Percentiles rank a stretch among this genome's conserved stretches.
Conservation (phyloP, 2,888 invertebrate genomes). For the Pachydiplax longipennis region DNA sequence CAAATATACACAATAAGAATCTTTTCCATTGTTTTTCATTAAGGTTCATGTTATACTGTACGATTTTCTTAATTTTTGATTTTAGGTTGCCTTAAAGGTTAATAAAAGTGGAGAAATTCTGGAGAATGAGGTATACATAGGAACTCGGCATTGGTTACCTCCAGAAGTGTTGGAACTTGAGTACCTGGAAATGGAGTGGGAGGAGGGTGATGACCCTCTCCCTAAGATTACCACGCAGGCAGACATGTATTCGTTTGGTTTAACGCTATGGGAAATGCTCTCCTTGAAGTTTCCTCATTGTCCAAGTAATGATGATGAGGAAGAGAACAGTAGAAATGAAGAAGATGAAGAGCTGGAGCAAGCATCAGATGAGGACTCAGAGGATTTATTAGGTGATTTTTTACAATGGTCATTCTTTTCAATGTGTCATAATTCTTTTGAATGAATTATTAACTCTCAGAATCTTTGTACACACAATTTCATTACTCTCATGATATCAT, state of each 20-base stretch:
- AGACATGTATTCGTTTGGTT: slow-evolving; percentile 82
- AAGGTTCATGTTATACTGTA: no score
- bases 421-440: background rate
- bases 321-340: slow-evolving; percentile 49
- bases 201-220: slow-evolving; percentile 7
- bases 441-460: no score
- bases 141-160: slow-evolving; percentile 80
- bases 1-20: no score
- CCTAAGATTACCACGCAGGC: slow-evolving; percentile 71
- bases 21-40: no score
- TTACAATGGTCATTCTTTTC: background rate
- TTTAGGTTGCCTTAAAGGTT: background rate
- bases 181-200: background rate
- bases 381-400: slow-evolving; percentile 54
- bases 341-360: slow-evolving; percentile 48
- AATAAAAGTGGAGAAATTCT: slow-evolving; percentile 25
- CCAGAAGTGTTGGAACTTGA: slow-evolving; percentile 73
- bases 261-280: slow-evolving; percentile 84
- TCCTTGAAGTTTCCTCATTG: slow-evolving; percentile 74
- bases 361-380: background rate
- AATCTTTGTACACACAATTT: background rate
- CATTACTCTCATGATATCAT: background rate
- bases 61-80: background rate
- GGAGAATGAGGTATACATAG: slow-evolving; percentile 67
- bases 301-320: slow-evolving; percentile 54